phyloP scores from a whole-genome alignment of 2,797 vertebrate genomes.

The Holocentrus rufus region DNA sequence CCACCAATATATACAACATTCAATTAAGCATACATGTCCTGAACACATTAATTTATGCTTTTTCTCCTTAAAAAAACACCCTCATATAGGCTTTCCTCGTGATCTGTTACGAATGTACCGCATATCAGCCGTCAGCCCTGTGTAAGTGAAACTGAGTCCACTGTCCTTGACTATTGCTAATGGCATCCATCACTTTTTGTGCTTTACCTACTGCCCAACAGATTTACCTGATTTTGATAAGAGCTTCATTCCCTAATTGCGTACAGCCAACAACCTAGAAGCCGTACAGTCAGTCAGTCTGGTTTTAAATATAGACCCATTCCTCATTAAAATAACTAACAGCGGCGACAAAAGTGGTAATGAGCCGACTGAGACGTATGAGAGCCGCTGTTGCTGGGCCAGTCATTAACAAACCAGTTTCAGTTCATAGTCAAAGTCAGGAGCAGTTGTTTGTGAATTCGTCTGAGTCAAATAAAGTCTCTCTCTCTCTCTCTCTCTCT shows the following conservation, averaged over 20 bases:
- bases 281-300: neutral
- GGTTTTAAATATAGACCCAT: constrained; percentile 11
- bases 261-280: neutral
- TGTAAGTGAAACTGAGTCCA: too few relatives aligned
- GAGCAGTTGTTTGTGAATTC: constrained; percentile 20
- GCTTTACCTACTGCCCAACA: neutral
- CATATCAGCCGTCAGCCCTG: too few relatives aligned
- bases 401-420: constrained; percentile 6
- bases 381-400: neutral
- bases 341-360: constrained; percentile 13
- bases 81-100: too few relatives aligned
- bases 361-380: neutral
- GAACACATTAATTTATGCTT: too few relatives aligned
- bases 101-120: too few relatives aligned
- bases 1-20: too few relatives aligned
- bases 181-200: neutral
- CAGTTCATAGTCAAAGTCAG: constrained; percentile 13
- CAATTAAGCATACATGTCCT: too few relatives aligned
- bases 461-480: constrained; percentile 44
- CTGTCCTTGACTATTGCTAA: neutral
- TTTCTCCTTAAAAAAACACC: too few relatives aligned
- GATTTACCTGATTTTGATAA: neutral
- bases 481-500: too few relatives aligned
- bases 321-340: neutral
- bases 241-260: neutral